Percentiles rank a stretch among this genome's conserved stretches.
These are phyloP conservation scores for Hippasteria phrygiana DNA, from an alignment of 53 echinoderm and acorn worm genomes.

Conservation along the genomic window DNA sequence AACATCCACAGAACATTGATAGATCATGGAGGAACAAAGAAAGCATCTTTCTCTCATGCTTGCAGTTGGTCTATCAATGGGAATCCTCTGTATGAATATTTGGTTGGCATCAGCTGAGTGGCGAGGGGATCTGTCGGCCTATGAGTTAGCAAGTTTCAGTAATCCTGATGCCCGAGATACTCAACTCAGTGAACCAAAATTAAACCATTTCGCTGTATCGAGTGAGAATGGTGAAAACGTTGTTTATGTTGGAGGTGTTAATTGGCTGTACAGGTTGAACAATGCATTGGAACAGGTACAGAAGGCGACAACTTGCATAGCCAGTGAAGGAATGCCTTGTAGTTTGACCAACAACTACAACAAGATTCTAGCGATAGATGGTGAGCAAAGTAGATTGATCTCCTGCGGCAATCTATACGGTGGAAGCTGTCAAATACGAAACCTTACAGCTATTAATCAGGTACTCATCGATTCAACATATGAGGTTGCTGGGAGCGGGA, in stretches of 20 bases:
- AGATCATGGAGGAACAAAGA: not conserved
- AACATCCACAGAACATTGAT: not conserved
- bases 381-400: constrained; percentile 40
- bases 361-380: constrained; percentile 57
- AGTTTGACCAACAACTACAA: constrained; percentile 58
- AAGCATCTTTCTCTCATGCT: not conserved
- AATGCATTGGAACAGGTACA: constrained; percentile 4
- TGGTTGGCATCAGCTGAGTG: constrained; percentile 13
- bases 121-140: constrained; percentile 30
- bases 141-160: constrained; percentile 34
- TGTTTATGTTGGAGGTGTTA: constrained; percentile 50
- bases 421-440: constrained; percentile 35
- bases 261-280: constrained; percentile 32
- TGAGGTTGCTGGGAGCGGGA: too few relatives aligned
- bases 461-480: too few relatives aligned
- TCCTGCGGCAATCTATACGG: constrained; percentile 51
- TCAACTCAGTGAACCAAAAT: too few relatives aligned
- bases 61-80: not conserved
- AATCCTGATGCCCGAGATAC: too few relatives aligned
- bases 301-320: constrained; percentile 18
- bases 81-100: not conserved
- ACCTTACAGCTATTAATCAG: too few relatives aligned
- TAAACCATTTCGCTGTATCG: constrained; percentile 11
- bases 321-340: too few relatives aligned
- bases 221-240: constrained; percentile 11